phyloP scores from a whole-genome alignment of 1,140 invertebrate species.

The Zelostemma sp. region DNA sequence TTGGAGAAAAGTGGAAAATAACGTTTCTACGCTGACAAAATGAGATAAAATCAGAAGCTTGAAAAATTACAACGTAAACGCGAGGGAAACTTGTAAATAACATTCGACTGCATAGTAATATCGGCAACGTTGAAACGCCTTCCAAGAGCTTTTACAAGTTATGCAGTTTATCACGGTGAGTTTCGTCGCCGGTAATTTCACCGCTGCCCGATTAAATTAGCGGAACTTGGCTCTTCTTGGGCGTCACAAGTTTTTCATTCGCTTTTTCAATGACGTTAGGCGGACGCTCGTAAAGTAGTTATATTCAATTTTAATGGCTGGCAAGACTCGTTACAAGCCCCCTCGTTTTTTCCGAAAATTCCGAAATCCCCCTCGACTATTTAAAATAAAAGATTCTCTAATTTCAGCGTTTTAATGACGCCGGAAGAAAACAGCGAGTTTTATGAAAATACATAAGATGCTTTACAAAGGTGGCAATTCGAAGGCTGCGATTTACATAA shows the following conservation, averaged over 20 bases:
- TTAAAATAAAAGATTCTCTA: no score
- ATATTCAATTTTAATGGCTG: not conserved
- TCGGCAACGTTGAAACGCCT: not conserved
- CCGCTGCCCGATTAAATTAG: constrained; percentile 35
- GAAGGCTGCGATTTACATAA: not conserved
- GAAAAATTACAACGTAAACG: not conserved
- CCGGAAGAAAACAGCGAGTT: no score
- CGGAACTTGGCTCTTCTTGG: constrained; percentile 19
- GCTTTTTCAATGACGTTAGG: not conserved
- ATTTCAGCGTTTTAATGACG: no score
- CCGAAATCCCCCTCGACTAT: no score
- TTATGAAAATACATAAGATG: no score
- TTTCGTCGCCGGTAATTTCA: constrained; percentile 26
- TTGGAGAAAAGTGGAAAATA: no score
- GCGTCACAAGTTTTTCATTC: constrained; percentile 26
- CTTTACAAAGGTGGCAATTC: not conserved
- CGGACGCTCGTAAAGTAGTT: constrained; percentile 5
- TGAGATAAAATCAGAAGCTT: no score
- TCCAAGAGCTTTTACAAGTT: constrained; percentile 22
- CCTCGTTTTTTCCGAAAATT: no score
- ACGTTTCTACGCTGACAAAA: no score
- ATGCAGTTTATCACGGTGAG: constrained; percentile 29
- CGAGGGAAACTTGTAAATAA: not conserved
- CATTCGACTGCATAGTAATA: not conserved
- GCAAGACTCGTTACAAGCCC: not conserved